Evolutionary conservation across 2,113 vertebrate genomes (phyloP).

Genomic region (Xenopus borealis): DNA sequence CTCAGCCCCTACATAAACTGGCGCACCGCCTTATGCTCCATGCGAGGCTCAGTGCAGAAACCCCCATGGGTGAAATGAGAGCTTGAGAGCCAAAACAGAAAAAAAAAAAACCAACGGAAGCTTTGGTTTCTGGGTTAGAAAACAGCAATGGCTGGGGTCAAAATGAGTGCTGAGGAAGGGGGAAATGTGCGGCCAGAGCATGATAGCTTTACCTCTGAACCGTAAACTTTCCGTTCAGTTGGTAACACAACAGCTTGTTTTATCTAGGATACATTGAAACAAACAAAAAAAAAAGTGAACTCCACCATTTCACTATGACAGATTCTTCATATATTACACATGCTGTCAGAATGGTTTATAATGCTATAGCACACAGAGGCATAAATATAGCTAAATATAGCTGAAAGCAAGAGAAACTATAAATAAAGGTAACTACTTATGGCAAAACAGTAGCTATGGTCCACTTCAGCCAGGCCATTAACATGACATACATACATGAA

Average conservation of each 20-base stretch:
- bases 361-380: too few relatives aligned
- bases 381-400: too few relatives aligned
- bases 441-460: too few relatives aligned
- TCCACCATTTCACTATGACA: too few relatives aligned
- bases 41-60: not conserved
- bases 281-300: not conserved
- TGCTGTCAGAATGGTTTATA: too few relatives aligned
- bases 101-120: not conserved
- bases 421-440: too few relatives aligned
- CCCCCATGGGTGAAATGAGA: not conserved
- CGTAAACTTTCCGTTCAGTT: constrained; percentile 74
- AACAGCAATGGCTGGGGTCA: not conserved
- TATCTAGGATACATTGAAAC: constrained; percentile 77
- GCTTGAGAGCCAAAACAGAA: not conserved
- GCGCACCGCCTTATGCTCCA: not conserved
- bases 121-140: not conserved
- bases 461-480: too few relatives aligned
- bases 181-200: constrained; percentile 34
- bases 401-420: too few relatives aligned
- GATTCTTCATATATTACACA: too few relatives aligned
- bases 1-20: not conserved
- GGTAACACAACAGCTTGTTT: constrained; percentile 71
- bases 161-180: not conserved
- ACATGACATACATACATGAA: too few relatives aligned
- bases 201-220: constrained; percentile 74